Conservation (phyloP, 2,113 vertebrate genomes). For the Spermophilus dauricus region DNA sequence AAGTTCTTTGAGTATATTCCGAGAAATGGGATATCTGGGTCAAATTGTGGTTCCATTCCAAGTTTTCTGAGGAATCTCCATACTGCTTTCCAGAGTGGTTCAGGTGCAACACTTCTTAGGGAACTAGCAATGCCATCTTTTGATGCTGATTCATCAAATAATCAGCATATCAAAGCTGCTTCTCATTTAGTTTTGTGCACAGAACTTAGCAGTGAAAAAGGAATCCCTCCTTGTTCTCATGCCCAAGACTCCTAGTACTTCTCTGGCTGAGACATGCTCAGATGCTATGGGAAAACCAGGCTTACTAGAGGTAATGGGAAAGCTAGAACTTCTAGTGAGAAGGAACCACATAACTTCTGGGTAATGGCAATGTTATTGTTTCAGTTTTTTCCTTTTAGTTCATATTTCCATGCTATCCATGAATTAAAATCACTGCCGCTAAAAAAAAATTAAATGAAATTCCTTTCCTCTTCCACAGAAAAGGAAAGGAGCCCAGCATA, state of each 20-base stretch:
- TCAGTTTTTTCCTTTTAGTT: not conserved
- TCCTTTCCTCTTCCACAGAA: not conserved
- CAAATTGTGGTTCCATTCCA: no score
- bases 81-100: no score
- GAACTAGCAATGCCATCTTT: not conserved
- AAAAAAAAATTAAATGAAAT: not conserved
- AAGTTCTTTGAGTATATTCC: no score
- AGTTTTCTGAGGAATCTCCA: no score
- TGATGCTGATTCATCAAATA: conserved; percentile 15
- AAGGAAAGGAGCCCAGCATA: not conserved
- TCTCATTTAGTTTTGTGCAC: not conserved
- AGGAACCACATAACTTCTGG: not conserved
- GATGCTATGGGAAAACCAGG: not conserved
- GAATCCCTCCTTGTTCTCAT: not conserved
- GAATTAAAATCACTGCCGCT: conserved; percentile 1
- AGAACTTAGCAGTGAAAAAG: conserved; percentile 1
- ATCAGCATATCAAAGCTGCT: not conserved
- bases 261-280: not conserved
- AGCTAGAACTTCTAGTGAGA: not conserved
- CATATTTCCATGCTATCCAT: not conserved
- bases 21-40: no score
- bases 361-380: not conserved
- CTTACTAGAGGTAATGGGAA: not conserved
- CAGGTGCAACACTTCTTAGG: not conserved
- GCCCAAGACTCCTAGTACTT: not conserved